phyloP scores from a whole-genome alignment of 2,888 invertebrate genomes.

The Mimas tiliae region DNA sequence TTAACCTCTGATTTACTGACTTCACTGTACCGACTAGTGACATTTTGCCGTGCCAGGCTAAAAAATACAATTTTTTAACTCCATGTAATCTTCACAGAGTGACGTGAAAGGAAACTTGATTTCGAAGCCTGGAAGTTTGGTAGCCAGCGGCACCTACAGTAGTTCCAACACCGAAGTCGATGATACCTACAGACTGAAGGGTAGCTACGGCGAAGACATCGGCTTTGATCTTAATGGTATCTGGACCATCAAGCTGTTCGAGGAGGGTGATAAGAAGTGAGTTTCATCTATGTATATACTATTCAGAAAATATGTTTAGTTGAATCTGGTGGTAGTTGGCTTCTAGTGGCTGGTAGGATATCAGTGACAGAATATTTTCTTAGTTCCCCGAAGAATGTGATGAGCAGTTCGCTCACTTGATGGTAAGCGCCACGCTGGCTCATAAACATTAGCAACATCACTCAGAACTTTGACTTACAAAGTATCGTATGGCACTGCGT shows the following conservation, averaged over 20 bases:
- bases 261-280: slow-evolving; percentile 70
- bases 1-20: no score
- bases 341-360: no score
- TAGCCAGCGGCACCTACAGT: slow-evolving; percentile 49
- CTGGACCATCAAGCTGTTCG: slow-evolving; percentile 55
- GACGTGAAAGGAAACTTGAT: slow-evolving; percentile 66
- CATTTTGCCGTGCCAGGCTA: no score
- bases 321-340: not conserved
- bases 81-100: slow-evolving; percentile 43
- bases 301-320: not conserved
- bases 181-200: slow-evolving; percentile 68
- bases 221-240: slow-evolving; percentile 71
- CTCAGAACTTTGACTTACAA: no score
- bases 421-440: no score
- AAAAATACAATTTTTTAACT: no score
- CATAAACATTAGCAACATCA: no score
- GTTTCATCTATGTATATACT: slow-evolving; percentile 35
- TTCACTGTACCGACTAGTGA: no score
- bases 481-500: no score
- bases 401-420: no score
- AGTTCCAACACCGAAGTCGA: slow-evolving; percentile 56
- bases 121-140: slow-evolving; percentile 59
- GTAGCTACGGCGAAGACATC: slow-evolving; percentile 73
- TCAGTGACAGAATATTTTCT: no score
- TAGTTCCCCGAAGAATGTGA: no score